These are phyloP conservation scores for Paramormyrops hopkinsi DNA, from an alignment of 2,797 vertebrate genomes.

Conservation along the genomic window DNA sequence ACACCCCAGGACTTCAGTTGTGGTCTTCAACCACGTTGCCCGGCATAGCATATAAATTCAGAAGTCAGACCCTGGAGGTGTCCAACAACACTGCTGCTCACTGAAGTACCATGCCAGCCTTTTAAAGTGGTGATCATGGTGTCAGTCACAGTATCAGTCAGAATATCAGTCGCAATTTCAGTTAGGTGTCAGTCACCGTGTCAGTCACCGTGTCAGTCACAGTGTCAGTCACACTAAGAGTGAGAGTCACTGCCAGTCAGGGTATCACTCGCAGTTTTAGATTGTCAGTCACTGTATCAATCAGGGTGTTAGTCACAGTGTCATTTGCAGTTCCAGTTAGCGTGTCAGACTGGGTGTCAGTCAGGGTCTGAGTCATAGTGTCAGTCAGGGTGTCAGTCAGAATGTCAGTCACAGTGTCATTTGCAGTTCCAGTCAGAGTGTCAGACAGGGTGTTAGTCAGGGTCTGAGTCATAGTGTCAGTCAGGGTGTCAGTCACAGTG, in stretches of 20 bases:
- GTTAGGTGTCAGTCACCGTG: not conserved
- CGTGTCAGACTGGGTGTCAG: not conserved
- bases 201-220: not conserved
- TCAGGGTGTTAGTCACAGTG: not conserved
- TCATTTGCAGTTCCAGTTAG: not conserved
- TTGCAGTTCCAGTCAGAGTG: not conserved
- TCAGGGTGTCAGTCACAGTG: not conserved
- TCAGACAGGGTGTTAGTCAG: too few species aligned
- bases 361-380: not conserved
- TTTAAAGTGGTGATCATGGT: not conserved
- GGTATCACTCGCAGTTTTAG: not conserved
- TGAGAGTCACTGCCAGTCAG: not conserved
- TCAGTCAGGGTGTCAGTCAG: too few species aligned
- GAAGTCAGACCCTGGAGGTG: not conserved
- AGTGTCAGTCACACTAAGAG: not conserved
- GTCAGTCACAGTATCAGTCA: not conserved
- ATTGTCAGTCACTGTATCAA: not conserved
- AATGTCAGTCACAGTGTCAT: not conserved
- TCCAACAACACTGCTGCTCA: not conserved
- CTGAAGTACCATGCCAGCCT: not conserved
- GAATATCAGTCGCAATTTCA: not conserved
- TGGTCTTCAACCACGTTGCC: not conserved
- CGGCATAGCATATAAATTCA: not conserved
- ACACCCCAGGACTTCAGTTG: not conserved
- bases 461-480: too few species aligned